These are phyloP conservation scores for Eira barbara DNA, from an alignment of 2,113 vertebrate species.

Conservation along the genomic window DNA sequence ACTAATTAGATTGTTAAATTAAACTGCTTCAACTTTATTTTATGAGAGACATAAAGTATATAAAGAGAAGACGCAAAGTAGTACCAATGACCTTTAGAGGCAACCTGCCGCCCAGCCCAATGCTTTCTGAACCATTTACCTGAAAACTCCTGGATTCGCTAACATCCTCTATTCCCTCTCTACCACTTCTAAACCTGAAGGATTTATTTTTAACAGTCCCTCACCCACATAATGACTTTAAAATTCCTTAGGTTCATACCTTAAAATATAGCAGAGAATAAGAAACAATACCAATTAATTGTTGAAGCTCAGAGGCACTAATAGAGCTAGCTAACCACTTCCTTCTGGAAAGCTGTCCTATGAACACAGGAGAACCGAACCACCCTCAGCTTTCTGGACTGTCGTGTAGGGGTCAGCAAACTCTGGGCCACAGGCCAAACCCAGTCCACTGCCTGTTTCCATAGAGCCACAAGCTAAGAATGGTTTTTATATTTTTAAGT, in stretches of 20 bases:
- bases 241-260: constrained; percentile 88
- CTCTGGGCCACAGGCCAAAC: neutral
- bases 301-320: constrained; percentile 83
- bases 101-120: constrained; percentile 67
- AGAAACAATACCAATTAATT: constrained; percentile 89
- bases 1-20: constrained; percentile 86
- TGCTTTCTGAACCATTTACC: constrained; percentile 79
- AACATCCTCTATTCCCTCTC: constrained; percentile 82
- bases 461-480: neutral
- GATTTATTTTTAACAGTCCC: constrained; percentile 87
- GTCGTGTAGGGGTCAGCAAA: neutral
- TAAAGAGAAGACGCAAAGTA: constrained; percentile 78
- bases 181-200: constrained; percentile 84
- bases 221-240: constrained; percentile 87
- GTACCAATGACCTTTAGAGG: constrained; percentile 78
- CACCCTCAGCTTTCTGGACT: constrained; percentile 33
- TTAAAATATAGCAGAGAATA: constrained; percentile 88
- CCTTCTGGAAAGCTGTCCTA: constrained; percentile 75
- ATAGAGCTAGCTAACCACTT: constrained; percentile 80
- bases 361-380: constrained; percentile 66
- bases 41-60: constrained; percentile 83
- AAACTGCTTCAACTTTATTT: constrained; percentile 85
- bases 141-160: constrained; percentile 79
- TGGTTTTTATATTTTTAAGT: neutral
- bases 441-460: neutral